phyloP scores from a whole-genome alignment of 2,113 vertebrate species.

The Pardalotus punctatus region DNA sequence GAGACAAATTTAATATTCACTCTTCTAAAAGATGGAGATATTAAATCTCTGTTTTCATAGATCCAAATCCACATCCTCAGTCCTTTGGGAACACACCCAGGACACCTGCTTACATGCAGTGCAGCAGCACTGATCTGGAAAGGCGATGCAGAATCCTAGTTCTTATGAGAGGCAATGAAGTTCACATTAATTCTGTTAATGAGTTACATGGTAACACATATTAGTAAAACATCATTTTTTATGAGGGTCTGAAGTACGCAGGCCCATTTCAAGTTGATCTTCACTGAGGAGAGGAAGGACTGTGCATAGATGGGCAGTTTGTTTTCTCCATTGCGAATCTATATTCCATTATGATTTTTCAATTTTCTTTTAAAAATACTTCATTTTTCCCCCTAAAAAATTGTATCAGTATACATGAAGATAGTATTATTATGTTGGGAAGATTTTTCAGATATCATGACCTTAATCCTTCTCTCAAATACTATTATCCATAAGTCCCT shows the following conservation, averaged over 20 bases:
- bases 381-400: not conserved
- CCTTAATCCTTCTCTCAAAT: not conserved
- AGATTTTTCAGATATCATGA: not conserved
- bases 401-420: not conserved
- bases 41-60: not conserved
- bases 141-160: not conserved
- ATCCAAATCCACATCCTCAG: not conserved
- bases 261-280: not conserved
- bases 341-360: not conserved
- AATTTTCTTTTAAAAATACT: not conserved
- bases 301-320: not conserved
- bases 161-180: not conserved
- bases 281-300: not conserved
- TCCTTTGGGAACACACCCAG: not conserved
- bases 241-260: not conserved
- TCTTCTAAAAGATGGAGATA: no score
- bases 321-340: not conserved
- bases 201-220: not conserved
- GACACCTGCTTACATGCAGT: not conserved
- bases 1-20: not conserved
- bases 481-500: not conserved
- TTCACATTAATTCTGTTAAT: not conserved
- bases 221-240: not conserved
- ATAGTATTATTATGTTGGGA: not conserved
- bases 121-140: not conserved